Percentiles rank a stretch among this genome's conserved stretches.
Evolutionary conservation across 2,888 invertebrate species (phyloP).

Genomic region (Apamea crenata): DNA sequence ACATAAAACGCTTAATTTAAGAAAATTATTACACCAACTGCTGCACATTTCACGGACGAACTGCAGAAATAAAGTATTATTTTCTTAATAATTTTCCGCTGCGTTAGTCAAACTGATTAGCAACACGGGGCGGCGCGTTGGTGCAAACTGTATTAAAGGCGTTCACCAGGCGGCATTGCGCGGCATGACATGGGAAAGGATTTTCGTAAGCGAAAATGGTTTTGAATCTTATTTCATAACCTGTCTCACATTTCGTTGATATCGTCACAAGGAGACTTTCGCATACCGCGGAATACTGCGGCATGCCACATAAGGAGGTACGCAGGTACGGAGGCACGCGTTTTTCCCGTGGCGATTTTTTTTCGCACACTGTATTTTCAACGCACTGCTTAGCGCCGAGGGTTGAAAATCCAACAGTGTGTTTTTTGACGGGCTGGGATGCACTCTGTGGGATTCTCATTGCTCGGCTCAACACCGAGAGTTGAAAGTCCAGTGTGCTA

Average conservation of each 20-base stretch:
- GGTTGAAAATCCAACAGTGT: too few species aligned
- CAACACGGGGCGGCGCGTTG: not conserved
- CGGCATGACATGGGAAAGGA: not conserved
- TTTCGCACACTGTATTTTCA: too few species aligned
- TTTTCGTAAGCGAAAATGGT: not conserved
- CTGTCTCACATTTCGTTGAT: not conserved
- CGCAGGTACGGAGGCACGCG: too few species aligned
- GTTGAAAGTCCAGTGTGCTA: too few species aligned
- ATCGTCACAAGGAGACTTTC: too few species aligned
- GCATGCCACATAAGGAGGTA: not conserved
- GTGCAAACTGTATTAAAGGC: constrained; percentile 15
- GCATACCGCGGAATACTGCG: not conserved
- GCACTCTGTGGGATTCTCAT: too few species aligned
- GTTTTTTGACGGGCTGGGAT: too few species aligned
- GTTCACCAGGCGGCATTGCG: not conserved
- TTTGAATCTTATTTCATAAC: not conserved
- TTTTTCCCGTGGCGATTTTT: too few species aligned
- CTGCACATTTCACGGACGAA: not conserved
- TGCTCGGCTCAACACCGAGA: too few species aligned
- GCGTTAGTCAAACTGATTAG: constrained; percentile 57
- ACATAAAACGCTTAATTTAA: not conserved
- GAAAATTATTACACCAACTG: not conserved
- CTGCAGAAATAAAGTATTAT: constrained; percentile 43
- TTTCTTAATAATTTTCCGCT: constrained; percentile 64
- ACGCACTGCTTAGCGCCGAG: too few species aligned